These are phyloP conservation scores for Dendropsophus ebraccatus DNA, from an alignment of 2,113 vertebrate genomes.

Conservation along the genomic window DNA sequence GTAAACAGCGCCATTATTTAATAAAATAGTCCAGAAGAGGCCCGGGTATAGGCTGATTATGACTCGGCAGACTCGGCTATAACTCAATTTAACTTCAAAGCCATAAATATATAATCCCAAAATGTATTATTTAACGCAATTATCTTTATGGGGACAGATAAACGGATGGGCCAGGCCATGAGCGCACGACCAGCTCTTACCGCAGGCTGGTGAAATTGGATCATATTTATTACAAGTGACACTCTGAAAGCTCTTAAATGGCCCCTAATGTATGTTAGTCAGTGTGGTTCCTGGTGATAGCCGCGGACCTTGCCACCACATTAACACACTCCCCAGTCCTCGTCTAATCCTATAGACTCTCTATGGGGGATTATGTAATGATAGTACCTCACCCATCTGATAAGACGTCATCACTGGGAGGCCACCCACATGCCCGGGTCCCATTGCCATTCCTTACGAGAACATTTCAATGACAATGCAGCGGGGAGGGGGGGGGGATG, in stretches of 20 bases:
- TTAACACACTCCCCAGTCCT: too few relatives aligned
- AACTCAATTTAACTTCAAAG: not conserved
- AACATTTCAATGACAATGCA: not conserved
- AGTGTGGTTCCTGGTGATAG: too few relatives aligned
- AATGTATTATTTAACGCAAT: not conserved
- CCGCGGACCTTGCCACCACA: too few relatives aligned
- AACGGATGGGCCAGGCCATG: not conserved
- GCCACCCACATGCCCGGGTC: not conserved
- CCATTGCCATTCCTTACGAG: not conserved
- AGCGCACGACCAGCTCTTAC: not conserved
- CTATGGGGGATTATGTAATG: too few relatives aligned
- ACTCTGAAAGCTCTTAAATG: too few relatives aligned
- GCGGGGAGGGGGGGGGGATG: not conserved
- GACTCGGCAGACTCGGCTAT: not conserved
- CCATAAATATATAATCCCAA: not conserved
- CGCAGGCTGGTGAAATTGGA: not conserved
- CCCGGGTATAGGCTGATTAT: too few relatives aligned
- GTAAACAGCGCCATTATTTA: not conserved
- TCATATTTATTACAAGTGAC: too few relatives aligned
- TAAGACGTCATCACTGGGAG: too few relatives aligned
- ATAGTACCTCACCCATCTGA: not conserved
- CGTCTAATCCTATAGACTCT: too few relatives aligned
- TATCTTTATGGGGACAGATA: not conserved
- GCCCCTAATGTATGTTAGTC: too few relatives aligned
- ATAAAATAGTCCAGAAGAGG: not conserved